Base-by-base conservation (phyloP, 2,888 invertebrate genomes). In the Drosophila putrida region DNA sequence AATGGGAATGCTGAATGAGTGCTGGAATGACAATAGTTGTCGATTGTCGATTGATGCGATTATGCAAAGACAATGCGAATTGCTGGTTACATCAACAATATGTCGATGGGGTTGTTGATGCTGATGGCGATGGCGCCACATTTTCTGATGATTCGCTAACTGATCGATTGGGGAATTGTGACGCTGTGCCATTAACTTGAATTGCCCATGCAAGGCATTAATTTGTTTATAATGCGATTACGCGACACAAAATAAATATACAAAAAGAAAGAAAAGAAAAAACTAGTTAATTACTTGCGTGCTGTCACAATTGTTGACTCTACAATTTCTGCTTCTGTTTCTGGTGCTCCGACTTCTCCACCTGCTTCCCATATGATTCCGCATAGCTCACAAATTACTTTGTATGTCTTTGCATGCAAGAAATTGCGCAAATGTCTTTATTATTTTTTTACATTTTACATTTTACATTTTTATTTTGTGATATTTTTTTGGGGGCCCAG, bases 181-280 rank as follows among this genome's bases (percentile, higher is more conserved):
- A 50, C 50, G 50, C 20, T 27, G 25, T 36, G 50, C 51, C 51
- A 59, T 65, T 54, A 61, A 47, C 25, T 38, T 39, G 41, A 51
- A 57, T 71, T 53, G 65, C 25, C 49, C 55, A 51, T 55, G 55
- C 71, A 65, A 68, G 61, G 58, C 82, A 63, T 72, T 85, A 83
- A 85, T 85, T 85, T 86, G 84, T 85, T 86, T 85, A 83, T 85
- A 85, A 85, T 86, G 86, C 78, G 77, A 79, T 83, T 83, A 79
- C 79, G 83, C 82, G 77, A 82, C 70, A 75, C 70, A 75, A 71
- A 81, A 72, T 70, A 67, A 46, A 67, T 44, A n/a, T n/a, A 67
- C 20, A 4, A 38, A 0, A 47, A 9, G 8, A 69, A 71, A 63
- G 74, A 20, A 75, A 75, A n/a, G n/a, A n/a, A n/a, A 73, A 83